Evolutionary conservation across 1,140 invertebrate species (phyloP).

Genomic region (Orchesella cincta): DNA sequence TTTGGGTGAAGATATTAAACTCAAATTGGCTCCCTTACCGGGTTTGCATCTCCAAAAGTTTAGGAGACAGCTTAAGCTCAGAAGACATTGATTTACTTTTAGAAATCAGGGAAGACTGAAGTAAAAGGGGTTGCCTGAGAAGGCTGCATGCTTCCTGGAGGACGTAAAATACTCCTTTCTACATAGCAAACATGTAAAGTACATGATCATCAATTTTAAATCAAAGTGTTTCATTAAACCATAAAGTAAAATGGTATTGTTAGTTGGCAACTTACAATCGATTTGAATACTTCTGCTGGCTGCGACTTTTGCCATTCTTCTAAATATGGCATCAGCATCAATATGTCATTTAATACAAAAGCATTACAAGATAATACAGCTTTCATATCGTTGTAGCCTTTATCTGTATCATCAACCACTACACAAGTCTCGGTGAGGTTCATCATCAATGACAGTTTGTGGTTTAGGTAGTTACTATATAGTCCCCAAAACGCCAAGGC

Average conservation of each 20-base stretch:
- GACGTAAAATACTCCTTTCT: slow-evolving; percentile 43
- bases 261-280: not conserved
- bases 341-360: slow-evolving; percentile 6
- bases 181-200: slow-evolving; percentile 3
- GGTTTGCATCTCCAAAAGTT: slow-evolving; percentile 42
- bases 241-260: not conserved
- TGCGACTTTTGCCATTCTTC: not conserved
- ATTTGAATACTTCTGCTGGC: not conserved
- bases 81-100: not conserved
- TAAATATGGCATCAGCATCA: not conserved
- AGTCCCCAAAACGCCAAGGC: not conserved
- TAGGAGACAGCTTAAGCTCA: slow-evolving; percentile 42
- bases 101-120: slow-evolving; percentile 7
- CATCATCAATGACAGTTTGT: not conserved
- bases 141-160: slow-evolving; percentile 36
- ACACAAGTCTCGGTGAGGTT: not conserved
- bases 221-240: not conserved
- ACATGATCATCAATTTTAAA: not conserved
- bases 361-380: not conserved
- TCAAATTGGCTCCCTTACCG: slow-evolving; percentile 33
- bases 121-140: slow-evolving; percentile 40
- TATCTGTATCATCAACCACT: not conserved
- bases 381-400: slow-evolving; percentile 12
- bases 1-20: not conserved
- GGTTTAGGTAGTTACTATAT: not conserved